These are phyloP conservation scores for Oscheius myriophilus DNA, from an alignment of 2,888 invertebrate genomes.

Conservation along the genomic window DNA sequence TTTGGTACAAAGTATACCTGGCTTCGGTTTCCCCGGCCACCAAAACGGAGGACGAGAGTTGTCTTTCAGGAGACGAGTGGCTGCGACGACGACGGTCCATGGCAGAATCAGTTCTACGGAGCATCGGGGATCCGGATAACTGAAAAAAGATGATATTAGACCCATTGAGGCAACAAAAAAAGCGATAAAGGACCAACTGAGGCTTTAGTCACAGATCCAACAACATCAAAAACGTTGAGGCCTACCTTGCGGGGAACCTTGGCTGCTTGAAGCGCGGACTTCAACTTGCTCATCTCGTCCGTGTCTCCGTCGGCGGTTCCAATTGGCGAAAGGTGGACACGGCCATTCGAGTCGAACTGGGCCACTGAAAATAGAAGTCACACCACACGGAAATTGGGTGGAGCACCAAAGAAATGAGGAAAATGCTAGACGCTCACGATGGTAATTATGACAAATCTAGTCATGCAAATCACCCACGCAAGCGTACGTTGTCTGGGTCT, in stretches of 20 bases:
- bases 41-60: slow-evolving; percentile 1
- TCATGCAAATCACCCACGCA: too few relatives aligned
- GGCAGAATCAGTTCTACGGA: slow-evolving; percentile 28
- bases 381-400: background rate
- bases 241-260: slow-evolving; percentile 24
- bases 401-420: background rate
- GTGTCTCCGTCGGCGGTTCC: slow-evolving; percentile 21
- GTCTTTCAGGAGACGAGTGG: slow-evolving; percentile 27
- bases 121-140: slow-evolving; percentile 17
- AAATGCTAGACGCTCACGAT: background rate
- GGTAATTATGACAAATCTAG: too few relatives aligned
- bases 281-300: slow-evolving; percentile 19
- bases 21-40: background rate
- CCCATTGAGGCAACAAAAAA: too few relatives aligned
- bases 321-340: slow-evolving; percentile 22
- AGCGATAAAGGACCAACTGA: background rate
- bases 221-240: too few relatives aligned
- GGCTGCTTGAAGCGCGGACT: slow-evolving; percentile 11
- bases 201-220: slow-evolving; percentile 1
- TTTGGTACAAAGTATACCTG: background rate
- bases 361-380: slow-evolving; percentile 6
- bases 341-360: slow-evolving; percentile 5
- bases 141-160: slow-evolving; percentile 1
- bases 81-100: slow-evolving; percentile 27
- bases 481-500: too few relatives aligned